These are phyloP conservation scores for Muricea muricata DNA, from an alignment of 92 coral and sea anemone genomes.

Conservation along the genomic window DNA sequence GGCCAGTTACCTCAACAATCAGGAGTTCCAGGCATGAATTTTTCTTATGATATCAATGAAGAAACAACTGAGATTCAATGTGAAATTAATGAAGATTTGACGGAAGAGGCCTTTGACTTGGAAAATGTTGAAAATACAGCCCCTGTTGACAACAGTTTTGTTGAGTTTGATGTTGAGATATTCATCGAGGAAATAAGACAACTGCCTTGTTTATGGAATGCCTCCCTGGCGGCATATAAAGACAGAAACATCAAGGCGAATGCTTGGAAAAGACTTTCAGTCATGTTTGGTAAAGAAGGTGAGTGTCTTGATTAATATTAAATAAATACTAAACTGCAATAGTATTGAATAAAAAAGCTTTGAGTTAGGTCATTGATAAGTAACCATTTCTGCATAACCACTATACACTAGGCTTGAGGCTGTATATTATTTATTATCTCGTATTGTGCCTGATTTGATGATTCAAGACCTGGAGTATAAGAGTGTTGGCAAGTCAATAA, in stretches of 20 bases:
- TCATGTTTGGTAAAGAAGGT: constrained; percentile 9
- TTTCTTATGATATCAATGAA: neutral
- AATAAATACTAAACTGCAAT: neutral
- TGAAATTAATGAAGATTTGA: neutral
- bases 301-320: neutral
- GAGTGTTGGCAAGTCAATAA: neutral
- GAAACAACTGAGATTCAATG: neutral
- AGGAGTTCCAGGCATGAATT: neutral
- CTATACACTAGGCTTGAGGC: too few species aligned
- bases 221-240: neutral
- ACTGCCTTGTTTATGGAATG: neutral
- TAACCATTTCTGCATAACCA: neutral
- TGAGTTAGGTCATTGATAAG: neutral
- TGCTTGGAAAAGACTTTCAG: neutral
- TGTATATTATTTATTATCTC: neutral
- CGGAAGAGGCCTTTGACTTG: neutral
- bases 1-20: neutral
- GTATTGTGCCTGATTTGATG: neutral
- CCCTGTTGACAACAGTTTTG: neutral
- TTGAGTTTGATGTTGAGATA: neutral
- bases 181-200: constrained; percentile 5
- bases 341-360: neutral
- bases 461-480: neutral
- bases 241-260: constrained; percentile 1
- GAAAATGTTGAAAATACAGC: neutral